Percentiles rank a stretch among this genome's conserved stretches.
Conservation (phyloP, 2,797 vertebrate species). For the Rhadinocentrus ornatus region DNA sequence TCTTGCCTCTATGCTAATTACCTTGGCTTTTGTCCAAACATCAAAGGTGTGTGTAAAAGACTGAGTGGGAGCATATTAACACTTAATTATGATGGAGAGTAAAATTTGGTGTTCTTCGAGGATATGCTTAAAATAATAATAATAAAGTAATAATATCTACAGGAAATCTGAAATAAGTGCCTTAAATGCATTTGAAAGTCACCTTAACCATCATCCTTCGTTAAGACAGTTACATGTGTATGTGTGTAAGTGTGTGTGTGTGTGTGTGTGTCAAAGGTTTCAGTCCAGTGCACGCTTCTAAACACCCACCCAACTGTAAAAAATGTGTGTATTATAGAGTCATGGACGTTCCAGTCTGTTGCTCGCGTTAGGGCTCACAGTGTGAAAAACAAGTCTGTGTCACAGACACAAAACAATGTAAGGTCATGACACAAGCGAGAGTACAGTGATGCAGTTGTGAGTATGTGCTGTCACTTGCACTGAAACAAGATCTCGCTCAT, state of each 20-base stretch:
- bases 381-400: constrained; percentile 53
- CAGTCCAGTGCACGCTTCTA: constrained; percentile 34
- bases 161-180: neutral
- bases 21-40: constrained; percentile 30
- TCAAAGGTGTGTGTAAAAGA: constrained; percentile 43
- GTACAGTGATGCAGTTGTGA: constrained; percentile 20
- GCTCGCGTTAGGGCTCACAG: constrained; percentile 34
- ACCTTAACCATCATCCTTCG: neutral
- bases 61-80: neutral
- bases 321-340: constrained; percentile 42
- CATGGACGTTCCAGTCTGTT: constrained; percentile 52
- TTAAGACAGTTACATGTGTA: neutral
- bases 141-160: neutral
- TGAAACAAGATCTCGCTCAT: constrained; percentile 39
- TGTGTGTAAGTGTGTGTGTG: constrained; percentile 3
- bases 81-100: neutral
- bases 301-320: constrained; percentile 15
- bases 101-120: neutral
- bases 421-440: constrained; percentile 53
- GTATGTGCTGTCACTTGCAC: constrained; percentile 18
- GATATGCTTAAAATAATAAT: neutral
- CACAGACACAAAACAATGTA: constrained; percentile 44
- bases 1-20: constrained; percentile 44
- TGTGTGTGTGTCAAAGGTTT: constrained; percentile 36
- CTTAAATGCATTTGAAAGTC: neutral